Evolutionary conservation across 2,888 invertebrate species (phyloP), one percentile per base, ranked within the genome.

Genomic region (Mayetiola destructor): DNA sequence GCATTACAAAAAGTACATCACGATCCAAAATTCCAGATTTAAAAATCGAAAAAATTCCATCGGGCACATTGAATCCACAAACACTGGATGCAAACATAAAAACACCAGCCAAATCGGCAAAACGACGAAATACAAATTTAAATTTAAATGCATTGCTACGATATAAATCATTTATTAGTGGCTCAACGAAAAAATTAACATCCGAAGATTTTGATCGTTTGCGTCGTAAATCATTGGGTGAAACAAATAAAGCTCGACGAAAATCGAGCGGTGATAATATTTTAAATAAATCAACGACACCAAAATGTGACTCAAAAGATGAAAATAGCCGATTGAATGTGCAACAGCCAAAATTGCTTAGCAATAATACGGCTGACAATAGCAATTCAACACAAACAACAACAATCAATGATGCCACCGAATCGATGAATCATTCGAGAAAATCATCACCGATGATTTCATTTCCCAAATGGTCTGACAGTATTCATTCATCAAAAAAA

Each of bases 1-100:
- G 69, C 35, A 66, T 70, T 30, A 67, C 67, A 61, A 69, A 69
- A 60, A 68, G 68, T 58, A 66, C 68, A 10, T 69, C 69, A 1
- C 69, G 69, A 59, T 65, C 64, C 5, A 69, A 69, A 64, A 62
- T 69, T 32, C 58, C 56, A 4, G 66, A 66, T 54, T 58, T 66
- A 12, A 67, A 66, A 23, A 65, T 66, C 42, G 61, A 66, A 10
- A 66, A 66, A 30, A 8, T 35, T 23, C 16, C 16, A 35, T 23
- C 35, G 10, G n/a, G 30, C 6, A 36, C 5, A 14, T 18, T 32
- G n/a, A 54, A 32, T 30, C 64, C 66, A 10, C 64, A 65, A 4
- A 62, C 64, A 1, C 62, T 63, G 6, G 59, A 62, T 5, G 57
- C 54, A 52, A 40, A 59, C 30, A 55, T 58, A 16, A 40, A 14